Conservation (phyloP, 2,113 vertebrate species). For the Vulpes ferrilata region DNA sequence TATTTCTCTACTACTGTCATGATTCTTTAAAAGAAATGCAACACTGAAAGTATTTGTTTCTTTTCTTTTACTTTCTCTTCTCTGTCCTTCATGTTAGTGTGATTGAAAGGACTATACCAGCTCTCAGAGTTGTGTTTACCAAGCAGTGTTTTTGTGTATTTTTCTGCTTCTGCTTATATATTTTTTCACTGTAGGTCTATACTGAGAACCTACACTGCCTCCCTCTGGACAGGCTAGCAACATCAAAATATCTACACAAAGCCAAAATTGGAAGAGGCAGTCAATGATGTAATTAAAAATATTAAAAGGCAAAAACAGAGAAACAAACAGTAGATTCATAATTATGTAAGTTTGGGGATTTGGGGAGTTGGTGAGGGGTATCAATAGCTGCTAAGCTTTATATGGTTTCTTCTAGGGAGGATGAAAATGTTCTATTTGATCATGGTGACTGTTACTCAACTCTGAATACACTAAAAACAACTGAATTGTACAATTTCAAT, state of each 20-base stretch:
- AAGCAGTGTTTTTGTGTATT: not conserved
- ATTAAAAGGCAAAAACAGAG: not conserved
- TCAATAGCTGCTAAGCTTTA: not conserved
- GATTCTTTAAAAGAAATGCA: not conserved
- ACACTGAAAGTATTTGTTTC: not conserved
- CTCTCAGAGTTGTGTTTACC: not conserved
- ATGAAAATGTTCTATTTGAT: not conserved
- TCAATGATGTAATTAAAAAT: not conserved
- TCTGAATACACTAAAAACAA: not conserved
- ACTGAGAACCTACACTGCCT: conserved; percentile 71
- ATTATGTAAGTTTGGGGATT: not conserved
- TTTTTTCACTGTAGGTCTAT: not conserved
- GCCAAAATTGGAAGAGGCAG: not conserved
- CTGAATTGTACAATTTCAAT: not conserved
- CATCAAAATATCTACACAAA: not conserved
- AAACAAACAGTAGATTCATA: not conserved
- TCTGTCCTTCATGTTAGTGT: not conserved
- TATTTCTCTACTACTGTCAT: not conserved
- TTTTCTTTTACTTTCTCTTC: not conserved
- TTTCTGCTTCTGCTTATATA: not conserved
- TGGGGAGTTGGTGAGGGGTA: too few relatives aligned
- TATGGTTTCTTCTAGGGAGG: not conserved
- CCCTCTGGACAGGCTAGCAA: conserved; percentile 66
- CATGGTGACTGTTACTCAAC: not conserved
- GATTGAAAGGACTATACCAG: not conserved